These are phyloP conservation scores for Camarhynchus parvulus DNA, from an alignment of 2,113 vertebrate species.

Conservation along the genomic window DNA sequence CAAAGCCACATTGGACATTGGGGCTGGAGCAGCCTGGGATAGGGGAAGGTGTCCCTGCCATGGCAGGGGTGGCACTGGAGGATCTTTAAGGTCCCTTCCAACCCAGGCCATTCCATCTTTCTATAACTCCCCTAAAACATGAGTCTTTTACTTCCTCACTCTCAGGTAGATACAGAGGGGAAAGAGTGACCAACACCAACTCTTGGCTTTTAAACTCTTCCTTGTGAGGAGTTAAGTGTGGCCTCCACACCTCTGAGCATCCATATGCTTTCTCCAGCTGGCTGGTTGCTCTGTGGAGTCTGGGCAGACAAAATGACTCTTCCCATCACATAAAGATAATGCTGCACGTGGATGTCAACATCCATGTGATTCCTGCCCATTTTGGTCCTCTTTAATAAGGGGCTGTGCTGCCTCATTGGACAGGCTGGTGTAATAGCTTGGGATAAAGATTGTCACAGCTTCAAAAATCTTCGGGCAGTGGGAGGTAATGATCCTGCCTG, in stretches of 20 bases:
- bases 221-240: neutral
- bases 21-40: neutral
- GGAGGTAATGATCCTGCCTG: slow-evolving; percentile 38
- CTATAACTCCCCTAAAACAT: neutral
- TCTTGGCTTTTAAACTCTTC: neutral
- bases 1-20: neutral
- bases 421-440: slow-evolving; percentile 26
- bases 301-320: neutral
- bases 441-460: slow-evolving; percentile 37
- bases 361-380: neutral
- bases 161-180: neutral
- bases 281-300: neutral
- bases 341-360: neutral
- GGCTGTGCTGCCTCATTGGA: slow-evolving; percentile 35
- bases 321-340: neutral
- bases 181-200: neutral
- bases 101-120: neutral
- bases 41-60: neutral
- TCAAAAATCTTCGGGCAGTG: slow-evolving; percentile 27
- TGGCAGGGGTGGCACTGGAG: neutral
- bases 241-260: neutral
- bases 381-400: slow-evolving; percentile 33
- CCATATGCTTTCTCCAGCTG: neutral
- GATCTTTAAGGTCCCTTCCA: neutral
- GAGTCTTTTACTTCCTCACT: neutral